Conservation (phyloP, 2,113 vertebrate species). For the Macroglossus sobrinus region DNA sequence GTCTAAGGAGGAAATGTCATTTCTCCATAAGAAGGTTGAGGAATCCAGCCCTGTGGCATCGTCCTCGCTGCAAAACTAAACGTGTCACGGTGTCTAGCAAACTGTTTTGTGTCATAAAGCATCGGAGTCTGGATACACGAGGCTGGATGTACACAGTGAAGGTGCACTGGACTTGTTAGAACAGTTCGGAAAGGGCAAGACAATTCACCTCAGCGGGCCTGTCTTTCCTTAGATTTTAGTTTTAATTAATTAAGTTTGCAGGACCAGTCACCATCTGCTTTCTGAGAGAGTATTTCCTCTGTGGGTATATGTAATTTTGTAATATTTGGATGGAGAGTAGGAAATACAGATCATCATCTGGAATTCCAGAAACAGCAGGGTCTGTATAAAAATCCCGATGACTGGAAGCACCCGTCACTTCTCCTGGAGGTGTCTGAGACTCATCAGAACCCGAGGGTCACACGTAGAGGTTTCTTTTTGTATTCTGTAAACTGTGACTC, state of each 20-base stretch:
- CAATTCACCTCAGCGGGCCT: background rate
- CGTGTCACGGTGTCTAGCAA: background rate
- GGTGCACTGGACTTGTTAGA: background rate
- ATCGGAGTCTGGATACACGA: no score
- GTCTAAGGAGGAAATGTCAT: background rate
- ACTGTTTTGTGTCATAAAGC: background rate
- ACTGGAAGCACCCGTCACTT: background rate
- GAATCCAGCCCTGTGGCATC: background rate
- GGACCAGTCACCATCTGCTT: background rate
- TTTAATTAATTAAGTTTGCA: background rate
- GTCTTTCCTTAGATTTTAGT: background rate
- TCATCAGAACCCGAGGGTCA: background rate
- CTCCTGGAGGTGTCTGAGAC: background rate
- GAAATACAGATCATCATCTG: background rate
- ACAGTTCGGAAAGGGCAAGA: background rate
- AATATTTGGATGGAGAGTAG: background rate
- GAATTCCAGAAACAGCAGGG: background rate
- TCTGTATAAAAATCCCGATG: background rate
- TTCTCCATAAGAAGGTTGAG: background rate
- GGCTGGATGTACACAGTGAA: no score
- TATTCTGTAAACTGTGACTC: background rate
- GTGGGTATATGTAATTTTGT: background rate
- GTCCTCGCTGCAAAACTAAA: background rate
- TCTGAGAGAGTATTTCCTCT: background rate
- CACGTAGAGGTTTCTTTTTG: background rate